phyloP scores from a whole-genome alignment of 92 coral and sea anemone species.

The Isaurus tuberculatus region DNA sequence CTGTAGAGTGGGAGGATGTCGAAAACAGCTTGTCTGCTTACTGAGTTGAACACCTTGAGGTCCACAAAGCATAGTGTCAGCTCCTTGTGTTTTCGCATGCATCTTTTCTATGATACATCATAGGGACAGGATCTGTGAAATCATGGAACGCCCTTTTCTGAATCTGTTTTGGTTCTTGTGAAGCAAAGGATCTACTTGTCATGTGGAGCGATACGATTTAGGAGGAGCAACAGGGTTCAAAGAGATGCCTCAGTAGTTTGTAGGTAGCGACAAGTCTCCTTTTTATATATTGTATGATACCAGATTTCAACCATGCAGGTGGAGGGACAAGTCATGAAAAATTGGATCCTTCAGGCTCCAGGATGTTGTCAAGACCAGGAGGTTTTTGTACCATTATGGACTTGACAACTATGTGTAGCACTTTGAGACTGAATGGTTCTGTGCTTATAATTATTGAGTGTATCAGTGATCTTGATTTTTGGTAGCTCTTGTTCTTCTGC shows the following conservation, averaged over 20 bases:
- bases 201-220: slow-evolving; percentile 32
- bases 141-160: slow-evolving; percentile 41
- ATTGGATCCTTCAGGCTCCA: neutral
- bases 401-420: slow-evolving; percentile 27
- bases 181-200: slow-evolving; percentile 50
- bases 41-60: slow-evolving; percentile 54
- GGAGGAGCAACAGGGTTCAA: slow-evolving; percentile 51
- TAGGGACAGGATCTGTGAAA: slow-evolving; percentile 36
- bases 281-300: slow-evolving; percentile 52
- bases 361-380: neutral
- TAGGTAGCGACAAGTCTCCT: slow-evolving; percentile 44
- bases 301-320: slow-evolving; percentile 60
- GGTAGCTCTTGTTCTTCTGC: slow-evolving; percentile 44
- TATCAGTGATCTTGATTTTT: slow-evolving; percentile 37
- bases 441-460: slow-evolving; percentile 52
- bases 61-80: slow-evolving; percentile 46
- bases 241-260: slow-evolving; percentile 58
- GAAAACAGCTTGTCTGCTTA: slow-evolving; percentile 49
- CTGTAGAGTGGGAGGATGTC: slow-evolving; percentile 47
- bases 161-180: slow-evolving; percentile 51
- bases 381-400: slow-evolving; percentile 28
- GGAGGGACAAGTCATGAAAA: slow-evolving; percentile 22
- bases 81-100: slow-evolving; percentile 37
- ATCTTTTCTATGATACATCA: slow-evolving; percentile 43
- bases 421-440: slow-evolving; percentile 47